Evolutionary conservation across 2,888 invertebrate species (phyloP).

Genomic region (Amorpha juglandis): DNA sequence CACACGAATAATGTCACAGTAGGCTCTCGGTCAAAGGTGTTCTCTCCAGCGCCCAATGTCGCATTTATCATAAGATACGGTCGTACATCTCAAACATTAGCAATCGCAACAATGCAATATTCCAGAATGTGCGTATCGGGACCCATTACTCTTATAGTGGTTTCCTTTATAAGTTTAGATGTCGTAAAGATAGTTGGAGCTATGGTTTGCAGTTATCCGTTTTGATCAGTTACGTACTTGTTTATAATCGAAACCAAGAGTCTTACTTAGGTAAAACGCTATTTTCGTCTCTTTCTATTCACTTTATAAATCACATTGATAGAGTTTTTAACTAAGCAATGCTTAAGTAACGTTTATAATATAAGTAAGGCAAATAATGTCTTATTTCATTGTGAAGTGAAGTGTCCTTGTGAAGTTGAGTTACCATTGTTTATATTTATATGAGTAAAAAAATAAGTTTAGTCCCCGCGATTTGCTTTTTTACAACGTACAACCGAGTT

Average conservation of each 20-base stretch:
- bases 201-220: constrained; percentile 62
- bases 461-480: too few species aligned
- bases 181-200: constrained; percentile 73
- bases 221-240: constrained; percentile 64
- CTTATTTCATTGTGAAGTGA: too few species aligned
- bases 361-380: too few species aligned
- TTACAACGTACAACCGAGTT: too few species aligned
- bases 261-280: too few species aligned
- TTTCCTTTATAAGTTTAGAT: constrained; percentile 77
- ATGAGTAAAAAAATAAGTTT: too few species aligned
- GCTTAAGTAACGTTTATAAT: too few species aligned
- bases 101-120: constrained; percentile 67
- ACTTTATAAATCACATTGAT: too few species aligned
- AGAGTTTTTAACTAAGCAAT: too few species aligned
- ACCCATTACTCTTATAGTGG: constrained; percentile 72
- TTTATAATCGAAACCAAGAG: constrained; percentile 59
- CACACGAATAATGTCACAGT: constrained; percentile 49
- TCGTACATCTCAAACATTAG: constrained; percentile 61
- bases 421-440: too few species aligned
- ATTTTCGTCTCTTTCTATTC: too few species aligned
- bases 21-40: constrained; percentile 56
- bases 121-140: constrained; percentile 74
- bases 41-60: constrained; percentile 50
- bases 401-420: too few species aligned
- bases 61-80: constrained; percentile 66